Percentiles rank a stretch among this genome's conserved stretches.
Evolutionary conservation across 2,113 vertebrate species (phyloP).

Genomic region (Anser cygnoides): DNA sequence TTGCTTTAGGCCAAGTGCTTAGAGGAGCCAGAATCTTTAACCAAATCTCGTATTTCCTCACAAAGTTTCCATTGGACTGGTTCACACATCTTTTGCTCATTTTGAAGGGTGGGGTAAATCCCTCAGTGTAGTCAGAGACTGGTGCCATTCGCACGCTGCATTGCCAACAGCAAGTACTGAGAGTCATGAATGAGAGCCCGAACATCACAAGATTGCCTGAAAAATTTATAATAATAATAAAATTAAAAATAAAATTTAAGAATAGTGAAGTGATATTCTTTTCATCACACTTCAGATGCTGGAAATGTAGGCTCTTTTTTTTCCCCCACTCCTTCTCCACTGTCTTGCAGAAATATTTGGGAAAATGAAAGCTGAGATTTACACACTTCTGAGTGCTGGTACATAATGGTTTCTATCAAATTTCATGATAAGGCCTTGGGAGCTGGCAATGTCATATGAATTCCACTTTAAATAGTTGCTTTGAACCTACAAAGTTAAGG

Average conservation of each 20-base stretch:
- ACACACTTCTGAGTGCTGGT: neutral
- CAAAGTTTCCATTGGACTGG: neutral
- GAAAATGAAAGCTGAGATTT: conserved; percentile 23
- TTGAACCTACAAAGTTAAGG: neutral
- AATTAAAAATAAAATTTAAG: conserved; percentile 18
- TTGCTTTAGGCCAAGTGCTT: neutral
- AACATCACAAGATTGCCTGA: neutral
- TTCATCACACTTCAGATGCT: neutral
- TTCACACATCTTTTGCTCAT: neutral
- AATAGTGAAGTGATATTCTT: conserved; percentile 6
- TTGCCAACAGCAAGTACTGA: neutral
- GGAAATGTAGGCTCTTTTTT: neutral
- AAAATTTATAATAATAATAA: neutral
- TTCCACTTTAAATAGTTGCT: neutral
- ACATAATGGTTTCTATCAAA: neutral
- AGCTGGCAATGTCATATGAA: neutral
- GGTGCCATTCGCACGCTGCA: neutral
- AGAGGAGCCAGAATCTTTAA: neutral
- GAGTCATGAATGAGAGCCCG: neutral
- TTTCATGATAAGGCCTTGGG: neutral
- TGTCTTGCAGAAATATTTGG: neutral
- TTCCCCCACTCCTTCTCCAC: neutral
- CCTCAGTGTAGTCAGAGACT: neutral
- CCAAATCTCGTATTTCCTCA: neutral
- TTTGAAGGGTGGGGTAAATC: neutral